Evolutionary conservation across 2,797 vertebrate genomes (phyloP).

Genomic region (Urocyon cinereoargenteus): DNA sequence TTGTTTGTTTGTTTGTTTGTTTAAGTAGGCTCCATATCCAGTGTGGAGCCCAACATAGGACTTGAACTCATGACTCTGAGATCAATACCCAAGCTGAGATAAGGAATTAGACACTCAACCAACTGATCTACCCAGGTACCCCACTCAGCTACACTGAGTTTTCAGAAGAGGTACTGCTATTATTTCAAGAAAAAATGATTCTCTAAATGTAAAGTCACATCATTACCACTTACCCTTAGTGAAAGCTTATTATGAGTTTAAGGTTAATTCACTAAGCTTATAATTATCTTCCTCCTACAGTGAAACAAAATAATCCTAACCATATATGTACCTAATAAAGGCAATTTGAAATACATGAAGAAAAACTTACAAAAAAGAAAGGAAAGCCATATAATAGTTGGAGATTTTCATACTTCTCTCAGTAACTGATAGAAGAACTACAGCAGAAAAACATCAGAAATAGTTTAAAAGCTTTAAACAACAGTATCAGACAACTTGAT

Average conservation of each 20-base stretch:
- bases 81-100: background rate
- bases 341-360: slow-evolving; percentile 2
- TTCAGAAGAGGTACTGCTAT: slow-evolving; percentile 20
- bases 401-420: slow-evolving; percentile 14
- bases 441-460: background rate
- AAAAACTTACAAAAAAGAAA: background rate
- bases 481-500: background rate
- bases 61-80: background rate
- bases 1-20: background rate
- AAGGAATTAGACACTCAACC: background rate
- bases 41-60: background rate
- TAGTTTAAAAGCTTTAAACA: slow-evolving; percentile 13
- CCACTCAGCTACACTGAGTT: background rate
- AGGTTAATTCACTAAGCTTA: slow-evolving; percentile 29
- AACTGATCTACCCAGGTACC: background rate
- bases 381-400: background rate
- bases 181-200: background rate
- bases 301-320: background rate
- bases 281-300: background rate
- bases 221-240: slow-evolving; percentile 11
- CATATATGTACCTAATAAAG: slow-evolving; percentile 12
- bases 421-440: slow-evolving; percentile 10
- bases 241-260: slow-evolving; percentile 24
- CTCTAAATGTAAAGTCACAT: background rate
- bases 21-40: background rate